Evolutionary conservation across 2,113 vertebrate genomes (phyloP).

Genomic region (Axis porcinus): DNA sequence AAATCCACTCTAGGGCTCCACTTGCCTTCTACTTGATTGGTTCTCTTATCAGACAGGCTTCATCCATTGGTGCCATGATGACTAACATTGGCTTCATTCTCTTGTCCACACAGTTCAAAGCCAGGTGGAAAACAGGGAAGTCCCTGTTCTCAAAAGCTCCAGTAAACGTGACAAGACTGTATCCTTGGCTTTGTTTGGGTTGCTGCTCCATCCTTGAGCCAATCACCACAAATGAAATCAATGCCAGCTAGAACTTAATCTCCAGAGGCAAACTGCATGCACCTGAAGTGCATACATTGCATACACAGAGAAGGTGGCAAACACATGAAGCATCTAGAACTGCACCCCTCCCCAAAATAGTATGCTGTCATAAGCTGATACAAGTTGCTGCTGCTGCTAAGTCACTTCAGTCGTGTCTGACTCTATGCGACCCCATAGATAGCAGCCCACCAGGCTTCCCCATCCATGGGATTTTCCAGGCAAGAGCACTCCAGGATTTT

Average conservation of each 20-base stretch:
- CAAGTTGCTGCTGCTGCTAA: neutral
- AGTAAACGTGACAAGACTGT: neutral
- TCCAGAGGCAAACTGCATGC: neutral
- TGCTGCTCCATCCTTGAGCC: neutral
- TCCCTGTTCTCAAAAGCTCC: neutral
- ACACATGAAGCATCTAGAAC: neutral
- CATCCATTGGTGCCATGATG: neutral
- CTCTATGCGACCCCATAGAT: neutral
- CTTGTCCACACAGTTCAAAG: neutral
- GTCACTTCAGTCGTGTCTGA: neutral
- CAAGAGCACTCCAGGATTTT: neutral
- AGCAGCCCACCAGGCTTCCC: neutral
- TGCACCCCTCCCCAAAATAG: neutral
- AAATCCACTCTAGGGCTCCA: neutral
- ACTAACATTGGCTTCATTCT: neutral
- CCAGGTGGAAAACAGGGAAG: neutral
- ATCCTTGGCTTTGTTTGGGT: neutral
- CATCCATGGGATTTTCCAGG: accelerated
- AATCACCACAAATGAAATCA: neutral
- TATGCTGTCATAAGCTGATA: neutral
- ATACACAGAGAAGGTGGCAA: neutral
- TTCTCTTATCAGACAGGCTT: neutral
- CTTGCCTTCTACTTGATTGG: neutral
- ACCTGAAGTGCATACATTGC: neutral
- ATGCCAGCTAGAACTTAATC: neutral